phyloP scores from a whole-genome alignment of 1,140 invertebrate genomes.

The Archegozetes longisetosus region DNA sequence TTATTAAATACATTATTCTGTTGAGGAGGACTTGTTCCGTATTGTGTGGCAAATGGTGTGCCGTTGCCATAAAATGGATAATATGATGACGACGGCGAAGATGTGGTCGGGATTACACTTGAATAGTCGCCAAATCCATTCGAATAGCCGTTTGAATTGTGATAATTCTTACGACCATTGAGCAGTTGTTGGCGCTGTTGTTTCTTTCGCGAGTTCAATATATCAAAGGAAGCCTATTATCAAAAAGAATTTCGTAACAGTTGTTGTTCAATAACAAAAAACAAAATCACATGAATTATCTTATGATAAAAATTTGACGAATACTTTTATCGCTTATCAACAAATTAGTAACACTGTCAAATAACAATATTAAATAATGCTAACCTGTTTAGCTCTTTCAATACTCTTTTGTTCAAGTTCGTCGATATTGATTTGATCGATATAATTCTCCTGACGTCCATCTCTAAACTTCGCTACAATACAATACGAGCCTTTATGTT shows the following conservation, averaged over 20 bases:
- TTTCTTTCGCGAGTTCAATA: background rate
- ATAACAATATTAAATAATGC: no score
- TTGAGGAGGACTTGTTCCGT: background rate
- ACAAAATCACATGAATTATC: background rate
- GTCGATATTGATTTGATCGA: slow-evolving; percentile 15
- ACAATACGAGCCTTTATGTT: slow-evolving; percentile 44
- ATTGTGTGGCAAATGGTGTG: background rate
- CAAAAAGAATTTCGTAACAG: background rate
- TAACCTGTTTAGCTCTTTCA: slow-evolving; percentile 9
- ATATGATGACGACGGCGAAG: background rate
- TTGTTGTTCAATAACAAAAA: background rate
- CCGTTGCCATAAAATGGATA: background rate
- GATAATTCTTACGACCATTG: no score
- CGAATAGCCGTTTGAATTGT: no score
- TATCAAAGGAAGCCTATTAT: background rate
- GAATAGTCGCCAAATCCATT: background rate
- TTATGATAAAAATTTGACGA: background rate
- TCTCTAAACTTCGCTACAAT: slow-evolving; percentile 43
- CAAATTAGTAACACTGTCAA: no score
- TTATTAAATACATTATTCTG: background rate
- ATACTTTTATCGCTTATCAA: background rate
- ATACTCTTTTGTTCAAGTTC: slow-evolving; percentile 15
- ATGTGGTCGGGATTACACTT: background rate
- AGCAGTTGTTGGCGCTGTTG: no score
- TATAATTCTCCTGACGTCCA: slow-evolving; percentile 16